Conservation (phyloP, 2,888 invertebrate genomes). For the Eupithecia vulgata region DNA sequence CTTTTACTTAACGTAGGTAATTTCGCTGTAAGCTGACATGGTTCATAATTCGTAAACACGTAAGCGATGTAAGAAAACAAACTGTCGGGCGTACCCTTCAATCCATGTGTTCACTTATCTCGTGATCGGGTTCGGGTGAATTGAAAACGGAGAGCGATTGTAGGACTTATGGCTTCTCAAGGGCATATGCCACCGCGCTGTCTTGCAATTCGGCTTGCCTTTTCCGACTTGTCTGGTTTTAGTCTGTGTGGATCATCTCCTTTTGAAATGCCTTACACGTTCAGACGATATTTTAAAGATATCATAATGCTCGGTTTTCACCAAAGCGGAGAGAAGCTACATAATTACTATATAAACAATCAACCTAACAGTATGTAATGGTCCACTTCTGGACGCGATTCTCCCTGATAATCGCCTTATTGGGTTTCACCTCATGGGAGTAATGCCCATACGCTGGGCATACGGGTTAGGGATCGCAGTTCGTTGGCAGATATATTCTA, state of each 20-base stretch:
- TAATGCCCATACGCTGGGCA: no score
- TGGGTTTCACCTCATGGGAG: no score
- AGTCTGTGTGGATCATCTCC: not conserved
- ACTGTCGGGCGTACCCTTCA: slow-evolving; percentile 61
- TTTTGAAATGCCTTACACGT: not conserved
- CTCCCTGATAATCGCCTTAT: no score
- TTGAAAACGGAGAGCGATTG: slow-evolving; percentile 29
- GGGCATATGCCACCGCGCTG: not conserved
- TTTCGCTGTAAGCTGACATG: slow-evolving; percentile 25
- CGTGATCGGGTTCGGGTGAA: slow-evolving; percentile 40
- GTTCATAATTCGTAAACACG: slow-evolving; percentile 31
- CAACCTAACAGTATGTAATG: no score
- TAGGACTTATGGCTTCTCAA: no score
- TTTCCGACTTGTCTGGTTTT: not conserved
- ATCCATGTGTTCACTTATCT: slow-evolving; percentile 65
- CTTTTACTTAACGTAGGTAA: slow-evolving; percentile 12
- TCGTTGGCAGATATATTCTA: no score
- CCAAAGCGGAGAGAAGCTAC: not conserved
- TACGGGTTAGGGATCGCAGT: no score
- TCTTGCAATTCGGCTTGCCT: not conserved
- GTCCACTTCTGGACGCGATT: no score
- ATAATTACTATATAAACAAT: not conserved
- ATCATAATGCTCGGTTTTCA: not conserved
- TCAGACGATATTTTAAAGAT: not conserved
- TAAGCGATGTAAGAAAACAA: slow-evolving; percentile 56